phyloP scores from a whole-genome alignment of 1,140 invertebrate genomes.

The Hyles euphorbiae region DNA sequence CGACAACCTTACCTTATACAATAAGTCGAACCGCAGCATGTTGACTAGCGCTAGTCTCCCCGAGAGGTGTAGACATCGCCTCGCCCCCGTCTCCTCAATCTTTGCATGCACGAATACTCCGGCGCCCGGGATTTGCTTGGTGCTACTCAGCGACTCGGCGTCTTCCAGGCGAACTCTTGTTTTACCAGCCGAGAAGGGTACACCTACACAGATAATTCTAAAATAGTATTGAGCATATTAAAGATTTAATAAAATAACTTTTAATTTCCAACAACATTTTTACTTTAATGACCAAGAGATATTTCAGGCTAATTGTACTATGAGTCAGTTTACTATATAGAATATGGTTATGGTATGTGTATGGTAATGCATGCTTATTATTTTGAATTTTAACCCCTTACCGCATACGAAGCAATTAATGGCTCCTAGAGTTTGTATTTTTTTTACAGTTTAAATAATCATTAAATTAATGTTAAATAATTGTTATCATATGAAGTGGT shows the following conservation, averaged over 20 bases:
- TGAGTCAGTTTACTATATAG: too few species aligned
- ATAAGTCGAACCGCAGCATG: conserved; percentile 34
- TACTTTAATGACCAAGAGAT: too few species aligned
- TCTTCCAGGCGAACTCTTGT: conserved; percentile 35
- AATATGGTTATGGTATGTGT: too few species aligned
- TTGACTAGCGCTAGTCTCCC: conserved; percentile 45
- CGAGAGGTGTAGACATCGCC: conserved; percentile 36
- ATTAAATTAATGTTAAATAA: too few species aligned
- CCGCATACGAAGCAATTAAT: too few species aligned
- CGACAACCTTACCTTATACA: conserved; percentile 39
- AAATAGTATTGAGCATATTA: neutral
- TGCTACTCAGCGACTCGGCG: conserved; percentile 3
- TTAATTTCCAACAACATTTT: too few species aligned
- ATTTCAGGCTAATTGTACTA: too few species aligned
- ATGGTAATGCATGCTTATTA: too few species aligned
- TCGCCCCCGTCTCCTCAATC: conserved; percentile 29
- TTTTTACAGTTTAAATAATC: too few species aligned
- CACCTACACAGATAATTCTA: conserved; percentile 30
- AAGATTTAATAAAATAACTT: neutral
- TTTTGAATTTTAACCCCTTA: too few species aligned
- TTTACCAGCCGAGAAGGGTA: conserved; percentile 33
- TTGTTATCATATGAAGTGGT: too few species aligned
- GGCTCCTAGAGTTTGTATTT: too few species aligned
- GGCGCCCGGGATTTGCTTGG: neutral
- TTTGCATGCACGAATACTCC: conserved; percentile 32